These are phyloP conservation scores for Zonitis immaculata DNA, from an alignment of 2,888 invertebrate genomes.

Conservation along the genomic window DNA sequence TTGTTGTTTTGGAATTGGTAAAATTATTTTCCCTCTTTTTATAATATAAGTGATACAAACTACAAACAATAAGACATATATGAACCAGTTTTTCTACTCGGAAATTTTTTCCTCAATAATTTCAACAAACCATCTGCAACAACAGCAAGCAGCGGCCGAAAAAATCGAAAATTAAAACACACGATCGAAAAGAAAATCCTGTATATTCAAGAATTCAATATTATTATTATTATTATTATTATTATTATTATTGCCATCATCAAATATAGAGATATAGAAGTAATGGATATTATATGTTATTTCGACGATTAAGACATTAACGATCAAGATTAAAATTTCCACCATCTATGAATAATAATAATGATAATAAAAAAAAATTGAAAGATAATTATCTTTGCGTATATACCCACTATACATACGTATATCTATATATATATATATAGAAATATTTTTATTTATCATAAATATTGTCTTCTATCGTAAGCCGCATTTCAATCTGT, in stretches of 20 bases:
- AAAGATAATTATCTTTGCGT: background rate
- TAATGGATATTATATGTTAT: conserved; percentile 34
- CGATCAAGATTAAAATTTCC: conserved; percentile 29
- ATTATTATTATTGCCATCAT: no score
- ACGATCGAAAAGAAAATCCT: background rate
- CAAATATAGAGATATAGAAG: no score
- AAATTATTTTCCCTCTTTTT: background rate
- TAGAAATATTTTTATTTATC: no score
- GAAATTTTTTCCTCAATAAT: background rate
- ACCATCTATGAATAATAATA: no score
- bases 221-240: background rate
- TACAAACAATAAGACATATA: no score
- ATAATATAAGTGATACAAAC: no score
- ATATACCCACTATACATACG: background rate
- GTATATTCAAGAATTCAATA: background rate
- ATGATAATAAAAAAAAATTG: no score
- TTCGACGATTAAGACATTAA: conserved; percentile 33
- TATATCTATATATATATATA: no score
- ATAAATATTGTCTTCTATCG: background rate
- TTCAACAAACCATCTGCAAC: background rate
- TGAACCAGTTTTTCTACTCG: background rate
- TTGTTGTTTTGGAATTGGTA: background rate
- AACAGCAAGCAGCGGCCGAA: background rate
- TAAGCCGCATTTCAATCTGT: background rate
- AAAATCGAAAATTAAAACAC: background rate